Evolutionary conservation across 2,888 invertebrate species (phyloP).

Genomic region (Acleris holmiana): DNA sequence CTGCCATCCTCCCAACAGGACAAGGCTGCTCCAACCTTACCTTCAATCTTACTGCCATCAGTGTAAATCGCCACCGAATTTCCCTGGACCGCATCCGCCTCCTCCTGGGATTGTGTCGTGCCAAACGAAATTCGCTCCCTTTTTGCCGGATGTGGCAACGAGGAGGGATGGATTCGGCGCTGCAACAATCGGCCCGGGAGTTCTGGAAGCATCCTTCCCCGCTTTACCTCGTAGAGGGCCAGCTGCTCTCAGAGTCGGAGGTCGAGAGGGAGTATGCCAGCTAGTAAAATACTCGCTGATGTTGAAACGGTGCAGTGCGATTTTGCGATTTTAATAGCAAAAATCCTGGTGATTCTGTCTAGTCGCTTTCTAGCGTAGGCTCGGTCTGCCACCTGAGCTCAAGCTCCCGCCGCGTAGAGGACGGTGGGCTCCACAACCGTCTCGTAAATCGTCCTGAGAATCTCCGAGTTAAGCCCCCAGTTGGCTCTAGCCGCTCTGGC

Average conservation of each 20-base stretch:
- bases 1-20: not conserved
- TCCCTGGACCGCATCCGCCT: not conserved
- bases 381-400: not conserved
- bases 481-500: not conserved
- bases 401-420: not conserved
- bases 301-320: not conserved
- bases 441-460: not conserved
- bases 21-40: not conserved
- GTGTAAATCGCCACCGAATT: not conserved
- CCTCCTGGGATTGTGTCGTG: not conserved
- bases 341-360: not conserved
- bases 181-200: not conserved
- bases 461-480: not conserved
- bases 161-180: not conserved
- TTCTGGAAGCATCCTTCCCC: not conserved
- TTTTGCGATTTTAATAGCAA: not conserved
- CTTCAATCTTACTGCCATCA: not conserved
- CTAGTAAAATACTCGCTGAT: not conserved
- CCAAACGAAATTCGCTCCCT: not conserved
- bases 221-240: not conserved
- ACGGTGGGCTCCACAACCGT: not conserved
- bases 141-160: not conserved
- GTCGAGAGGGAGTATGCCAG: constrained; percentile 22
- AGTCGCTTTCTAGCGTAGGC: not conserved
- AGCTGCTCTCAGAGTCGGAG: not conserved